These are phyloP conservation scores for Mus spretus DNA, from an alignment of 2,797 vertebrate species.

Conservation along the genomic window DNA sequence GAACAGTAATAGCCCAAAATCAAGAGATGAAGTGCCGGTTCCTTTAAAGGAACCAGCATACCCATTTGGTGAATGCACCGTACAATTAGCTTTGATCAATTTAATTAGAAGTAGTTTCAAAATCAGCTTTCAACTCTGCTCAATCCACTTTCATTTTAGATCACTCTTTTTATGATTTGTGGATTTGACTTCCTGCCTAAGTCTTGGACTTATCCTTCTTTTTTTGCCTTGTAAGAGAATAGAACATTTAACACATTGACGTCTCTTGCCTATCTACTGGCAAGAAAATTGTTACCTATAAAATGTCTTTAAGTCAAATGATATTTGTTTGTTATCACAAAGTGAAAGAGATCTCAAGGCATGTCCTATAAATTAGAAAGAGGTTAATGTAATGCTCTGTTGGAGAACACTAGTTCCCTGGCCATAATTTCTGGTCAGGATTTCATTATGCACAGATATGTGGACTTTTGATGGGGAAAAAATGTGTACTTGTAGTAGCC, in stretches of 20 bases:
- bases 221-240: background rate
- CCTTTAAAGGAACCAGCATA: background rate
- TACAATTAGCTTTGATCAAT: background rate
- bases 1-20: conserved; percentile 40
- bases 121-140: background rate
- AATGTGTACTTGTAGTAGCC: background rate
- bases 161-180: conserved; percentile 1
- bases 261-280: background rate
- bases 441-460: background rate
- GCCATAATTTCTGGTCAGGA: background rate
- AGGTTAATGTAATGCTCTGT: background rate
- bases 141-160: background rate
- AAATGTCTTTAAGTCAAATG: background rate
- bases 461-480: rapidly evolving
- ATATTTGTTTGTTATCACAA: background rate
- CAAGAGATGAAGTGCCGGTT: conserved; percentile 21
- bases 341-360: background rate
- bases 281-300: background rate
- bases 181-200: background rate
- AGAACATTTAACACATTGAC: background rate
- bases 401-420: background rate
- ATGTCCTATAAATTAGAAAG: background rate
- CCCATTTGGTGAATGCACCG: background rate
- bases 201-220: background rate
- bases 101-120: background rate